Evolutionary conservation across 2,113 vertebrate genomes (phyloP), one percentile per base, ranked within the genome.

Genomic region (Scomber scombrus): DNA sequence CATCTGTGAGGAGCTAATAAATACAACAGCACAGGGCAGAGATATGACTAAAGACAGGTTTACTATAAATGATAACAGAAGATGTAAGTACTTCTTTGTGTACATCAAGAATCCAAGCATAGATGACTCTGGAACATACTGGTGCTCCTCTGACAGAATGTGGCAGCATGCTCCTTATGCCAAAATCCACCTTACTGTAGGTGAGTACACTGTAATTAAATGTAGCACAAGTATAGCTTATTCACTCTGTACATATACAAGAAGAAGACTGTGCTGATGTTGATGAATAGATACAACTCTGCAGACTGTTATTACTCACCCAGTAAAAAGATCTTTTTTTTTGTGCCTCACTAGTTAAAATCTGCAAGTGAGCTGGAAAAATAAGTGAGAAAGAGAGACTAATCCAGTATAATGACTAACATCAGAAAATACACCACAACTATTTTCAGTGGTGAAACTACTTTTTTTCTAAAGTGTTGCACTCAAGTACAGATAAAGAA

Each of bases 51-150:
- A 29, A 3, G 77, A 43, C 15, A 79, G 74, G 68, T 88, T 88
- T 68, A 0, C 1, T 9, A 76, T 91, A 29, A 58, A 2, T 6
- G 86, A 88, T 11, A 56, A 81, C 21, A 3, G 3, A 18, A 72
- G 56, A 62, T 5, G 0, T 2, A 73, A 81, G 10, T 9, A n/a
- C 40, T 88, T 91, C 61, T 60, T 65, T 16, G 81, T 92, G 11
- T 0, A 45, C 58, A 88, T 93, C 70, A 16, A 4, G 0, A 3
- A 81, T 16, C 23, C 78, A 26, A 73, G 1, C 34, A 18, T 3
- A 50, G 19, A 68, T 0, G 88, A 93, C 83, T 82, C 84, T 80
- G 90, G 92, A 63, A 85, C 7, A 2, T 93, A 93, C 60, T 85
- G 84, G 89, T 92, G 92, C 50, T 29, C 26, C 8, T 77, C 50